Percentiles rank a stretch among this genome's conserved stretches.
phyloP scores from a whole-genome alignment of 1,140 invertebrate genomes.

The Lordiphosa clarofinis region DNA sequence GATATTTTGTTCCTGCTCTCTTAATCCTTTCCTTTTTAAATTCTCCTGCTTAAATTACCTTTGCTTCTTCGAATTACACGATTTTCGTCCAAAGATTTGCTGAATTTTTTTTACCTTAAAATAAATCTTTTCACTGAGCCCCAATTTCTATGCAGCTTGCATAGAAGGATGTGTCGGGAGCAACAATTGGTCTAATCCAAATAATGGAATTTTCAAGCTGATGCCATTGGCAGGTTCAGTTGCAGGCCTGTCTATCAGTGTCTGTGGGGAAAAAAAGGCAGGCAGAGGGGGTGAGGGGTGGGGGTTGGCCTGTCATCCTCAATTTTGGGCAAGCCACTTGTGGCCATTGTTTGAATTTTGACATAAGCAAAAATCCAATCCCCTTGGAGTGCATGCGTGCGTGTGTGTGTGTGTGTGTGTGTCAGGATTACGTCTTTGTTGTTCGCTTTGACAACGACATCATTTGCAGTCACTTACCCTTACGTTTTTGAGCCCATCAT shows the following conservation, averaged over 20 bases:
- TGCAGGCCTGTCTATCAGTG: constrained; percentile 17
- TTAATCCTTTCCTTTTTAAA: no score
- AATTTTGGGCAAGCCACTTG: constrained; percentile 67
- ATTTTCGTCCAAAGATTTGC: no score
- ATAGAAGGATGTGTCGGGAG: background rate
- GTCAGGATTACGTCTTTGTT: constrained; percentile 55
- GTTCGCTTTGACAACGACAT: constrained; percentile 54
- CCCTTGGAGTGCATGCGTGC: constrained; percentile 12
- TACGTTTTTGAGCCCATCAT: constrained; percentile 12
- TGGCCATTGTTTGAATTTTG: constrained; percentile 65
- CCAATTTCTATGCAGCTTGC: constrained; percentile 4
- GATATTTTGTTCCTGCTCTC: no score
- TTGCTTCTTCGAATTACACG: no score
- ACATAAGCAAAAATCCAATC: constrained; percentile 71
- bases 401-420: constrained; percentile 10
- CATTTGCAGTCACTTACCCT: constrained; percentile 51
- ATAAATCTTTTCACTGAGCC: no score
- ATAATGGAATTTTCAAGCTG: constrained; percentile 56
- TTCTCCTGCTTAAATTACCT: no score
- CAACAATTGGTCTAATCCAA: constrained; percentile 62
- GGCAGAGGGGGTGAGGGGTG: background rate
- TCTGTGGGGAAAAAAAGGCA: background rate
- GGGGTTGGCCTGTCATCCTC: constrained; percentile 53
- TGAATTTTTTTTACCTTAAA: no score
- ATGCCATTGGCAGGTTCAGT: constrained; percentile 22